A percentile compares a stretch with the other conserved stretches of the same genome.
These are phyloP conservation scores for Oryzias dopingdopingensis DNA, from an alignment of 2,797 vertebrate genomes.

Conservation along the genomic window DNA sequence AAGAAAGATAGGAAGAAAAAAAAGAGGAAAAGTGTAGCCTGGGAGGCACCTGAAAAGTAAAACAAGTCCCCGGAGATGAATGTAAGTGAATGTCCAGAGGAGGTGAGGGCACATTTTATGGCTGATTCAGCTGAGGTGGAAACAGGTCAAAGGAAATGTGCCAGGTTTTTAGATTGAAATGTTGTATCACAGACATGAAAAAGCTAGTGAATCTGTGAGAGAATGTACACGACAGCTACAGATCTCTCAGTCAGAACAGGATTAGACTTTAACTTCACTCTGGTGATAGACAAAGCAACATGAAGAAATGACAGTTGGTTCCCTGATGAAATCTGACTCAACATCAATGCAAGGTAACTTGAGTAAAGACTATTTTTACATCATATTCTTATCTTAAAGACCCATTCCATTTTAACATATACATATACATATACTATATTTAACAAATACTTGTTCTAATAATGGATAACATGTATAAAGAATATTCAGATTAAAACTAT, in stretches of 20 bases:
- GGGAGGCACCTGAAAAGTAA: constrained; percentile 33
- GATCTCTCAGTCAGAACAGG: constrained; percentile 14
- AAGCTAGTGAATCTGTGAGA: constrained; percentile 17
- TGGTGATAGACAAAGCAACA: too few species aligned
- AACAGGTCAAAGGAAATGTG: constrained; percentile 51
- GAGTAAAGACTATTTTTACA: too few species aligned
- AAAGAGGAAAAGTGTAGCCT: constrained; percentile 20
- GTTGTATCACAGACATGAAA: constrained; percentile 11
- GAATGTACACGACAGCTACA: constrained; percentile 23
- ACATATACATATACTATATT: too few species aligned
- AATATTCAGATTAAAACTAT: too few species aligned
- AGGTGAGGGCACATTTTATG: constrained; percentile 30
- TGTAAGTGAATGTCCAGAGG: constrained; percentile 11
- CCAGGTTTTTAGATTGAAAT: constrained; percentile 27
- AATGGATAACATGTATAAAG: too few species aligned
- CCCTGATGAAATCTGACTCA: too few species aligned
- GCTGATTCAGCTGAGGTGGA: constrained; percentile 52
- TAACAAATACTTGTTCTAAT: too few species aligned
- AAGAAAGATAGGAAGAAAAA: constrained; percentile 15
- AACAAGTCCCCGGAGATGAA: constrained; percentile 37
- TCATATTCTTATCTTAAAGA: too few species aligned
- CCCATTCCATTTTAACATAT: too few species aligned
- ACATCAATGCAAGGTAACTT: too few species aligned
- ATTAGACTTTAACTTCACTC: constrained; percentile 13
- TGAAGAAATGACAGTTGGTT: too few species aligned